These are phyloP conservation scores for Hypena proboscidalis DNA, from an alignment of 2,888 invertebrate genomes.

Conservation along the genomic window DNA sequence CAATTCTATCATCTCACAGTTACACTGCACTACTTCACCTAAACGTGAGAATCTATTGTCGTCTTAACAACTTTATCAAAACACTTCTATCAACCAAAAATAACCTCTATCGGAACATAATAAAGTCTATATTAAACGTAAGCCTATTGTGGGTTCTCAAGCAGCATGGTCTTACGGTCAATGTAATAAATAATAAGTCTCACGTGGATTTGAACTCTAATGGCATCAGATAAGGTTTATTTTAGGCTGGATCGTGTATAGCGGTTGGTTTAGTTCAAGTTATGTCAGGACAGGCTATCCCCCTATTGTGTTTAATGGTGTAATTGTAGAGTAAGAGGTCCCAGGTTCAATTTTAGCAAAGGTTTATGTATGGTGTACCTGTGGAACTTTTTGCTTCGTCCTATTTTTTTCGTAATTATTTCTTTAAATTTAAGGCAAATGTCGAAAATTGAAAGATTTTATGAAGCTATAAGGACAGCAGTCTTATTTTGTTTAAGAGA, in stretches of 20 bases:
- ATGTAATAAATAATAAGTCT: conserved; percentile 3
- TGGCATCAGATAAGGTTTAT: neutral
- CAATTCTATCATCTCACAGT: conserved; percentile 37
- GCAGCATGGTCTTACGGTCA: conserved; percentile 8
- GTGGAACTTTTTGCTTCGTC: no score
- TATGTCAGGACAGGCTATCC: no score
- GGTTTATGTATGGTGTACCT: no score
- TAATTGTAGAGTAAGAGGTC: no score
- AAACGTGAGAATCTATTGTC: conserved; percentile 75
- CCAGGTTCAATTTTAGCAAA: no score
- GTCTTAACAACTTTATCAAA: conserved; percentile 15
- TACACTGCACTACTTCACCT: conserved; percentile 76
- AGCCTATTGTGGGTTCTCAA: neutral
- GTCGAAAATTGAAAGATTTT: no score
- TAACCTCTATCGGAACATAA: neutral
- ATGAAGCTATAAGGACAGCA: no score
- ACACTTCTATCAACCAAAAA: neutral
- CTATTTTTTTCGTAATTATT: no score
- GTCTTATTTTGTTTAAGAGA: no score
- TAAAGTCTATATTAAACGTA: conserved; percentile 1
- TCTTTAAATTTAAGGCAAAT: no score
- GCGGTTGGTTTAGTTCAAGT: neutral
- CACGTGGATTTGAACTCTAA: neutral
- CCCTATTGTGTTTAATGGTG: no score
- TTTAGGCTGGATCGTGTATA: neutral